These are phyloP conservation scores for Hipposideros armiger DNA, from an alignment of 2,113 vertebrate species.

Conservation along the genomic window DNA sequence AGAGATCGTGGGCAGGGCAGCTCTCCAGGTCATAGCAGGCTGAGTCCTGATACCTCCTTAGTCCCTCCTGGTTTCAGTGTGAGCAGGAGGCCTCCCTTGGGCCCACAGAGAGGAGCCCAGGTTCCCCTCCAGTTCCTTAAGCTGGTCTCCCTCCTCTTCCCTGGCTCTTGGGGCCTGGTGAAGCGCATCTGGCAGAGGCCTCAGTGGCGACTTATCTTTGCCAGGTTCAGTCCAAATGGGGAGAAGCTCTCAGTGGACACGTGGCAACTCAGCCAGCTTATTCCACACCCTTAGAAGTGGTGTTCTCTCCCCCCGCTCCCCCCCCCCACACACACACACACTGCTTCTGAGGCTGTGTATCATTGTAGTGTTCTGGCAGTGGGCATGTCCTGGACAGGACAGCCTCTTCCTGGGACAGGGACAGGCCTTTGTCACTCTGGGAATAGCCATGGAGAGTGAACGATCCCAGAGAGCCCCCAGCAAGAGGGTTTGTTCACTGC, in stretches of 20 bases:
- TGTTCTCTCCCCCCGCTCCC: no score
- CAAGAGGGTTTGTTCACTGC: background rate
- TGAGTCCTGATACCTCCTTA: background rate
- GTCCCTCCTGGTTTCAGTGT: background rate
- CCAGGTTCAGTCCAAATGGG: background rate
- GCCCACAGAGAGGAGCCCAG: background rate
- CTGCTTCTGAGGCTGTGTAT: background rate
- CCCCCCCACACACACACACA: background rate
- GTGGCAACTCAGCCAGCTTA: background rate
- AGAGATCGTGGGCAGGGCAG: rapidly evolving
- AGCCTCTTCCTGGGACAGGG: background rate
- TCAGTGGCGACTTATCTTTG: background rate
- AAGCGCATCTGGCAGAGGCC: background rate
- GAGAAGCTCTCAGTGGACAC: background rate
- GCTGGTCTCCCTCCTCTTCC: background rate
- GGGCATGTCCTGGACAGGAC: no score
- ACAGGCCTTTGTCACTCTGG: background rate
- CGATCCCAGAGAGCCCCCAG: background rate
- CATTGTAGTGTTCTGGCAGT: background rate
- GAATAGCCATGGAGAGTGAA: background rate
- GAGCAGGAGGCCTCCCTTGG: background rate
- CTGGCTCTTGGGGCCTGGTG: rapidly evolving
- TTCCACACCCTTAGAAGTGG: background rate
- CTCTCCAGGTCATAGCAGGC: background rate
- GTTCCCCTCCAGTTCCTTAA: background rate